Evolutionary conservation across 2,113 vertebrate genomes (phyloP).

Genomic region (Colossoma macropomum): DNA sequence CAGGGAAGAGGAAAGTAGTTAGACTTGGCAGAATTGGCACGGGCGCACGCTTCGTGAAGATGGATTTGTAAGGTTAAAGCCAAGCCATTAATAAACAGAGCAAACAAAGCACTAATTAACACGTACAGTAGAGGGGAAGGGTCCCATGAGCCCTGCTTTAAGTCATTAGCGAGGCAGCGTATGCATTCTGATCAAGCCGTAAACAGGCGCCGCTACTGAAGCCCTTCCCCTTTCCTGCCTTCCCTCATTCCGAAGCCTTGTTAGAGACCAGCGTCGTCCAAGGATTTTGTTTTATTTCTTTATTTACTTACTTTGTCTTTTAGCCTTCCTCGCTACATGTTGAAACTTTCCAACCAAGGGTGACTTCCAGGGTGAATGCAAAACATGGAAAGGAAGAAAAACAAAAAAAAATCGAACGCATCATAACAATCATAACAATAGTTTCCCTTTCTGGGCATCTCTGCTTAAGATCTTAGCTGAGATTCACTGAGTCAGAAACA

Average conservation of each 20-base stretch:
- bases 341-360: slow-evolving; percentile 19
- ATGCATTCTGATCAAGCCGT: slow-evolving; percentile 32
- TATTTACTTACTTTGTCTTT: not conserved
- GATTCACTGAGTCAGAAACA: slow-evolving; percentile 67
- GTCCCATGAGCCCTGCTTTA: slow-evolving; percentile 42
- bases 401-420: not conserved
- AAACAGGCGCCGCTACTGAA: slow-evolving; percentile 14
- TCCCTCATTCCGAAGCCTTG: not conserved
- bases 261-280: not conserved
- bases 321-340: not conserved
- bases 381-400: not conserved
- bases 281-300: not conserved
- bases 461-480: slow-evolving; percentile 49
- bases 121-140: not conserved
- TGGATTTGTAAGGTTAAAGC: slow-evolving; percentile 72
- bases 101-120: slow-evolving; percentile 64
- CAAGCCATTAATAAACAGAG: slow-evolving; percentile 66
- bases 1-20: not conserved
- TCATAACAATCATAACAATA: slow-evolving; percentile 4
- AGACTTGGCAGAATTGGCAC: slow-evolving; percentile 24
- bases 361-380: not conserved
- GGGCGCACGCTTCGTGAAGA: slow-evolving; percentile 8
- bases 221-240: not conserved
- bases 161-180: slow-evolving; percentile 40
- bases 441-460: not conserved